Evolutionary conservation across 2,888 invertebrate genomes (phyloP), one percentile per base, ranked within the genome.

Genomic region (Chrysina gloriosa): DNA sequence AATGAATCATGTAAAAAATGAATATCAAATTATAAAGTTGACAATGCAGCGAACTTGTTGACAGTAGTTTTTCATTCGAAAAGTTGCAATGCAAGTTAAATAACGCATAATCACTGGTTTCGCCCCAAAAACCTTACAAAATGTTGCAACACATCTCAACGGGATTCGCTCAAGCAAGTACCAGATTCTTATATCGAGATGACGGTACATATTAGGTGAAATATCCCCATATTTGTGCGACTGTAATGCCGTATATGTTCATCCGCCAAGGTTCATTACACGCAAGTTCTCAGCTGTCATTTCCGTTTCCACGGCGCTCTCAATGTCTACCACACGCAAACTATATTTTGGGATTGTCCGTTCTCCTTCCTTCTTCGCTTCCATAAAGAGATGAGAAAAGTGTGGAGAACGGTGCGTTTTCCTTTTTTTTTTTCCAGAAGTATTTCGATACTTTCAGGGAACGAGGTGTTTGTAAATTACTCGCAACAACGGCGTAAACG

Each of bases 191-290:
- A 21, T 16, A 7, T 45, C 42, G 16, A 42, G 27, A 27, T 7
- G 61, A 19, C 3, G 45, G 29, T 14, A 36, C 23, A 31, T 47
- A 48, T 36, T 21, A 29, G 19, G 23, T 21, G 34, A 29, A 64
- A 63, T 11, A 3, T 31, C 3, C 47, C 21, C 42, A 58, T 42
- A 58, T 58, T 58, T 39, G 42, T 25, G 58, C 23, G 39, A 31
- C 23, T 39, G 6, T 73, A 74, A 73, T 71, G 73, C 71, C 65
- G 72, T 73, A 73, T 73, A 72, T 72, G 71, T 73, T 74, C 73
- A 74, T 73, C 74, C 73, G 73, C 71, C 74, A 75, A 69, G 73
- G 68, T 71, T 74, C 74, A 75, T 75, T 75, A 74, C 74, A 68
- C 67, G 65, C 74, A 69, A 69, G 73, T 71, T 75, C 69, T 73